Conservation (phyloP, 2,888 invertebrate species). For the Leucozona laternaria region DNA sequence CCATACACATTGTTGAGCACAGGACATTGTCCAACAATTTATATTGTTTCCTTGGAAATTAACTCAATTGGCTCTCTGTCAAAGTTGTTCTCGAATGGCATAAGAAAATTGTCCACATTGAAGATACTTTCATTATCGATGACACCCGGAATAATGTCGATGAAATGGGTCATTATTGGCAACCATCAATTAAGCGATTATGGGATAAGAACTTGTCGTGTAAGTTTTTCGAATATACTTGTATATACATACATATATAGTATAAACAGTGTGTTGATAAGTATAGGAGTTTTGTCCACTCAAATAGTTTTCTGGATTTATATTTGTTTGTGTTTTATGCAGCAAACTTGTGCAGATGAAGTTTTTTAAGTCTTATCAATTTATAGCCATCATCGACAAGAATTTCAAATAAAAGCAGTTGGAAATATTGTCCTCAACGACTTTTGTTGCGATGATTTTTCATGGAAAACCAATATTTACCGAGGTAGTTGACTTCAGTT, state of each 20-base stretch:
- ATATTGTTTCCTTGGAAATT: conserved; percentile 75
- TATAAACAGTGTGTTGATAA: conserved; percentile 31
- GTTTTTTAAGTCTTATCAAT: neutral
- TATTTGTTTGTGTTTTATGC: neutral
- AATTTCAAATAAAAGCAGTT: no score
- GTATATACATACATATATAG: no score
- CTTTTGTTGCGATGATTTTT: no score
- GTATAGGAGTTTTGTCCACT: conserved; percentile 8
- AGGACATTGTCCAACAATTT: conserved; percentile 70
- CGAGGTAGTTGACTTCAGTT: no score
- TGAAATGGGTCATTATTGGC: conserved; percentile 73
- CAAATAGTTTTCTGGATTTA: conserved; percentile 12
- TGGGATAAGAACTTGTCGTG: conserved; percentile 49
- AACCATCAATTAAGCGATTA: conserved; percentile 73
- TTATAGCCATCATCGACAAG: no score
- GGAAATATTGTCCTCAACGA: no score
- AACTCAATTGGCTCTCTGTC: conserved; percentile 71
- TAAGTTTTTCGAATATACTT: conserved; percentile 16
- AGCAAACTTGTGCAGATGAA: neutral
- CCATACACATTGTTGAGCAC: conserved; percentile 32
- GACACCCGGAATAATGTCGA: conserved; percentile 72
- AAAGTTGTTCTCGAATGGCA: conserved; percentile 64
- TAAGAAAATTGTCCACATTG: conserved; percentile 62
- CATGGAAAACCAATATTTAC: no score
- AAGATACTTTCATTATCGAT: conserved; percentile 66